Evolutionary conservation across 2,888 invertebrate species (phyloP).

Genomic region (Zonitis immaculata): DNA sequence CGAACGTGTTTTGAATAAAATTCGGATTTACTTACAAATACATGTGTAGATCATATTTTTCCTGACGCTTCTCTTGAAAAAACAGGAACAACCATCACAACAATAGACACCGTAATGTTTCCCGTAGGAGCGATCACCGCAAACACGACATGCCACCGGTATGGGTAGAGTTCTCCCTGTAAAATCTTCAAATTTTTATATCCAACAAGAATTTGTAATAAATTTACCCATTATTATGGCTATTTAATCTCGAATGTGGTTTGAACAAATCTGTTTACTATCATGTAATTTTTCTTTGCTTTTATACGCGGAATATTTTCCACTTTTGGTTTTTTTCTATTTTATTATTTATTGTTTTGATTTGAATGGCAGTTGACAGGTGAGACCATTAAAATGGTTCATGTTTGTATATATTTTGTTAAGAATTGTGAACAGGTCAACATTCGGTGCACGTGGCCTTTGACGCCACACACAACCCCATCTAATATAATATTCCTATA

Average conservation of each 20-base stretch:
- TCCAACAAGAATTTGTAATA: not conserved
- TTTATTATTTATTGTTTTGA: not conserved
- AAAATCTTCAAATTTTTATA: slow-evolving; percentile 9
- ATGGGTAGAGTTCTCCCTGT: slow-evolving; percentile 57
- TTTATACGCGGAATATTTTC: not conserved
- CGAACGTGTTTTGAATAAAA: not conserved
- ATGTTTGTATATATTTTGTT: slow-evolving; percentile 16
- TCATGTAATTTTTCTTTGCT: not conserved
- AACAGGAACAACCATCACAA: slow-evolving; percentile 87
- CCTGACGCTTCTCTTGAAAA: slow-evolving; percentile 80
- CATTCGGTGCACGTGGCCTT: slow-evolving; percentile 29
- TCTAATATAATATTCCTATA: slow-evolving; percentile 10
- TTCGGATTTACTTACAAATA: slow-evolving; percentile 58
- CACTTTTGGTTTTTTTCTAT: not conserved
- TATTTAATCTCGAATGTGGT: not conserved
- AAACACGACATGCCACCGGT: slow-evolving; percentile 69
- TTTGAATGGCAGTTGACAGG: slow-evolving; percentile 34
- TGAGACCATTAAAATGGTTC: slow-evolving; percentile 29
- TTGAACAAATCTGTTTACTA: not conserved
- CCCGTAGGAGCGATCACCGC: slow-evolving; percentile 77
- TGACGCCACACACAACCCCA: slow-evolving; percentile 34
- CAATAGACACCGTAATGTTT: slow-evolving; percentile 81
- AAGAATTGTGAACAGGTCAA: slow-evolving; percentile 21
- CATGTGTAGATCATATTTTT: slow-evolving; percentile 70
- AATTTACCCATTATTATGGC: slow-evolving; percentile 25